These are phyloP conservation scores for Sarcoramphus papa DNA, from an alignment of 2,797 vertebrate genomes.

Conservation along the genomic window DNA sequence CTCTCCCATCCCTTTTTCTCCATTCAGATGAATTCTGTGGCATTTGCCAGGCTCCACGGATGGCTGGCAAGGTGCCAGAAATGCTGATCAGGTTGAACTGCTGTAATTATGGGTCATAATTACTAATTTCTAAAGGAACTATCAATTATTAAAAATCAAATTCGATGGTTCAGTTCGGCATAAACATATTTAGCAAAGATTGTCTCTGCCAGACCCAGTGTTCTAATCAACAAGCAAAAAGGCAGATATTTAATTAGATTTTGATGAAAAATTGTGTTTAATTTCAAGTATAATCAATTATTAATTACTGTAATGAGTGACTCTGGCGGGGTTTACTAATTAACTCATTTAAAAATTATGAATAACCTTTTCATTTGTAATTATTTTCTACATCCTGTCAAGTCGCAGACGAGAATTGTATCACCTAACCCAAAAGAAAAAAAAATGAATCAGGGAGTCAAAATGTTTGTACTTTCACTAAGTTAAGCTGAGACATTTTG, in stretches of 20 bases:
- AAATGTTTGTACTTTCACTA: not conserved
- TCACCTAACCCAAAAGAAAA: constrained; percentile 38
- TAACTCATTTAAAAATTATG: constrained; percentile 95
- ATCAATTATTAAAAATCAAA: constrained; percentile 82
- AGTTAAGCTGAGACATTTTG: not conserved
- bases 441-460: not conserved
- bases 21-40: not conserved
- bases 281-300: constrained; percentile 99
- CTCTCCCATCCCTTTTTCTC: not conserved
- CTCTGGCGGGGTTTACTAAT: constrained; percentile 92
- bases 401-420: constrained; percentile 64
- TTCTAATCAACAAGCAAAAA: constrained; percentile 86
- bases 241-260: constrained; percentile 94
- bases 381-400: constrained; percentile 79
- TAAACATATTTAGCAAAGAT: constrained; percentile 88
- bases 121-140: constrained; percentile 78
- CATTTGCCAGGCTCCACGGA: not conserved
- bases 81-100: constrained; percentile 72
- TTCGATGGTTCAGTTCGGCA: constrained; percentile 71
- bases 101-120: constrained; percentile 84
- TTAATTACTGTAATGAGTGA: constrained; percentile 93
- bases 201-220: constrained; percentile 78
- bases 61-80: constrained; percentile 67
- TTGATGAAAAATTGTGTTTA: constrained; percentile 99
- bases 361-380: constrained; percentile 91